Conservation (phyloP, 2,797 vertebrate genomes). For the Lepidocolaptes lacrymiger region DNA sequence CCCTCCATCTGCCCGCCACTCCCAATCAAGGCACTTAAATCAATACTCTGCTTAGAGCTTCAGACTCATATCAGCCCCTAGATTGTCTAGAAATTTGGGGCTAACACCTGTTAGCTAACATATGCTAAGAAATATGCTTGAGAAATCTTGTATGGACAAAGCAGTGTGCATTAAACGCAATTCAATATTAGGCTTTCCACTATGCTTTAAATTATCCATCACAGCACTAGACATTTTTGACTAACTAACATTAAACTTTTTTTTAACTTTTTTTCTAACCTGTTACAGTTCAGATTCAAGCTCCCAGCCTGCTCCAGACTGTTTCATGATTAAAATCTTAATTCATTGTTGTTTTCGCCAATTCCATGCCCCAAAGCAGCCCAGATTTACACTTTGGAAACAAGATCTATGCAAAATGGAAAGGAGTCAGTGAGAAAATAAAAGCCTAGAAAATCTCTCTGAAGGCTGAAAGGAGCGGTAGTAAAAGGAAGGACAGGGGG, state of each 20-base stretch:
- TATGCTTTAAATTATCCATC: background rate
- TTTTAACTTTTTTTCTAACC: background rate
- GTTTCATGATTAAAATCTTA: background rate
- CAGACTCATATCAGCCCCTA: background rate
- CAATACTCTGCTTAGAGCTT: background rate
- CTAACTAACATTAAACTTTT: background rate
- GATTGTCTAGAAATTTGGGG: conserved; percentile 40
- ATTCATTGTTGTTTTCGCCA: background rate
- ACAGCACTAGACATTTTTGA: background rate
- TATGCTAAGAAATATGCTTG: conserved; percentile 32
- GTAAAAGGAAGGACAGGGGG: background rate
- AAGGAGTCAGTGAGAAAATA: background rate
- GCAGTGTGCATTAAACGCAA: background rate
- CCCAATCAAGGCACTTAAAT: background rate
- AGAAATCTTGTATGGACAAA: conserved; percentile 3
- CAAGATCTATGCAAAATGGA: background rate
- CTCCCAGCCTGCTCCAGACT: background rate
- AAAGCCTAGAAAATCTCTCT: background rate
- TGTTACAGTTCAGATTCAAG: background rate
- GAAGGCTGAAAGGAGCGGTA: background rate
- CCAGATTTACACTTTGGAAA: background rate
- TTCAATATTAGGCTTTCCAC: background rate
- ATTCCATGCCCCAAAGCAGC: background rate
- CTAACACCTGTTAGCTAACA: conserved; percentile 25
- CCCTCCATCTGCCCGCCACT: too few relatives aligned